These are phyloP conservation scores for Venturia canescens DNA, from an alignment of 1,140 invertebrate genomes.

Conservation along the genomic window DNA sequence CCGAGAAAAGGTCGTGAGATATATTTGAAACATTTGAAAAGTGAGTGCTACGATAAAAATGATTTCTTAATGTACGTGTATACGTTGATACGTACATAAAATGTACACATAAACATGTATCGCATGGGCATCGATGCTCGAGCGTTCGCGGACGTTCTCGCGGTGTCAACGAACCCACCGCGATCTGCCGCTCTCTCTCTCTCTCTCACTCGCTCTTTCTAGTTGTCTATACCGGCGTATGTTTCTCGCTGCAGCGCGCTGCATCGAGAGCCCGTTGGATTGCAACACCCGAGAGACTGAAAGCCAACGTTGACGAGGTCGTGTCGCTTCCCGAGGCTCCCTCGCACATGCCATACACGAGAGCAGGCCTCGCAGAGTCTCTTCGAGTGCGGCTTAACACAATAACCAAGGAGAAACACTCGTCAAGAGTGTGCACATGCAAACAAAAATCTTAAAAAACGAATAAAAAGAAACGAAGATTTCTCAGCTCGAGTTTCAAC, in stretches of 20 bases:
- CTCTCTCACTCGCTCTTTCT: not conserved
- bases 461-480: not conserved
- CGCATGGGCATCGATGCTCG: conserved; percentile 40
- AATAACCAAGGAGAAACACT: conserved; percentile 30
- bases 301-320: conserved; percentile 65
- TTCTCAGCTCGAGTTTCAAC: not conserved
- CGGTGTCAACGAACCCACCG: conserved; percentile 53
- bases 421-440: not conserved
- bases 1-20: conserved; percentile 29
- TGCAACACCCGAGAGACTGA: conserved; percentile 53
- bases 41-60: not conserved
- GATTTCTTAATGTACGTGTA: not conserved
- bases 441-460: not conserved
- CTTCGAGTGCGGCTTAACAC: not conserved
- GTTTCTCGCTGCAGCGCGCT: conserved; percentile 1
- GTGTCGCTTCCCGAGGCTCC: conserved; percentile 54
- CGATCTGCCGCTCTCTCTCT: not conserved
- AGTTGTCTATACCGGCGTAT: not conserved
- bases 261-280: conserved; percentile 25
- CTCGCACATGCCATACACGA: conserved; percentile 19
- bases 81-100: not conserved
- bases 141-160: conserved; percentile 23
- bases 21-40: conserved; percentile 12
- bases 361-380: not conserved
- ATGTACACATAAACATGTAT: conserved; percentile 14